A percentile compares a stretch with the other conserved stretches of the same genome.
phyloP scores from a whole-genome alignment of 2,113 vertebrate genomes.

The Camelus bactrianus region DNA sequence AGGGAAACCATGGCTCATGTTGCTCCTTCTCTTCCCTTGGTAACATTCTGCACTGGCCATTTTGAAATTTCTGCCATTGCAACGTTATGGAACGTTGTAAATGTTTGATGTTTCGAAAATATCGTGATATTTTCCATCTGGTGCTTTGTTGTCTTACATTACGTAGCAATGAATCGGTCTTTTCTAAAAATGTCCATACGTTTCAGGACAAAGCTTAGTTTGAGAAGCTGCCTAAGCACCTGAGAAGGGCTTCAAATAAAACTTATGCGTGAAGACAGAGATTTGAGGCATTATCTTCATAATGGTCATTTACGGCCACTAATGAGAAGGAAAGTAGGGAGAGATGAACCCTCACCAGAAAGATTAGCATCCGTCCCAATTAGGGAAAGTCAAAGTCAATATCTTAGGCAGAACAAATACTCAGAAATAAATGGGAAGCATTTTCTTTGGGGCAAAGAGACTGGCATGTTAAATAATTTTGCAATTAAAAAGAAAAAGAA shows the following conservation, averaged over 20 bases:
- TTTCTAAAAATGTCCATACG: neutral
- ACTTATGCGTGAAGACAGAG: neutral
- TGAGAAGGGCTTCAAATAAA: neutral
- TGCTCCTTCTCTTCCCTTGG: rapidly evolving
- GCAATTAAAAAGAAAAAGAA: neutral
- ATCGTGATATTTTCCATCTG: neutral
- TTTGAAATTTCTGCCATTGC: too few relatives aligned
- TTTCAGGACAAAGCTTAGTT: neutral
- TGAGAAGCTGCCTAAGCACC: neutral
- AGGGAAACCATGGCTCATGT: rapidly evolving
- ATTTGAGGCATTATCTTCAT: neutral
- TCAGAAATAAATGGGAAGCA: neutral
- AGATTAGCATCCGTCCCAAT: neutral
- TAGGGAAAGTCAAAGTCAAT: neutral
- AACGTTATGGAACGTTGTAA: too few relatives aligned
- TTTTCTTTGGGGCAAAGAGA: neutral
- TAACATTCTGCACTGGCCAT: neutral
- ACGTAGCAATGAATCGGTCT: neutral
- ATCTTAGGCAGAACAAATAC: neutral
- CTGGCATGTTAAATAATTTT: neutral
- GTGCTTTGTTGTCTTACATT: too few relatives aligned
- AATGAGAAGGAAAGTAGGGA: neutral
- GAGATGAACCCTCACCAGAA: neutral
- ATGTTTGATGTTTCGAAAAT: too few relatives aligned
- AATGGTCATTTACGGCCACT: neutral